Evolutionary conservation across 2,113 vertebrate species (phyloP).

Genomic region (Percina caprodes): DNA sequence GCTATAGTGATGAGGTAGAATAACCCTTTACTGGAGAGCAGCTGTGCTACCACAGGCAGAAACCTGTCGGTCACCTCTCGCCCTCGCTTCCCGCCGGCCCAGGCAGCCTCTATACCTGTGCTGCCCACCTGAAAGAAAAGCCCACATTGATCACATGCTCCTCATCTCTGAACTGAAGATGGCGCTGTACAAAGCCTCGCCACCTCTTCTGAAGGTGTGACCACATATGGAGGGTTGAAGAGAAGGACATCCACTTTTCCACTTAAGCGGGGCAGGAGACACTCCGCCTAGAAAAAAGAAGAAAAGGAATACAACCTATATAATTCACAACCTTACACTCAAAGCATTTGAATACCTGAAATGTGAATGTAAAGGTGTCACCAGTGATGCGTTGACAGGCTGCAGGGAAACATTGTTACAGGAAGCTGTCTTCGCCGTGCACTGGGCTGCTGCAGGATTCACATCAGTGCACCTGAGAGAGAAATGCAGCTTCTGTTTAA

Average conservation of each 20-base stretch:
- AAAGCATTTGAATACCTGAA: not conserved
- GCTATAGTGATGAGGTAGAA: slow-evolving; percentile 92
- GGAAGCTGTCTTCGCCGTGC: slow-evolving; percentile 88
- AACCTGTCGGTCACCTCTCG: slow-evolving; percentile 93
- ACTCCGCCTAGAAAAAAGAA: slow-evolving; percentile 80
- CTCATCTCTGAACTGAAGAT: not conserved
- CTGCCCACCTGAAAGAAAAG: slow-evolving; percentile 84
- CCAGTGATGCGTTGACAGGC: slow-evolving; percentile 92
- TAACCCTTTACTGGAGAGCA: slow-evolving; percentile 88
- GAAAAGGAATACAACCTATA: no score
- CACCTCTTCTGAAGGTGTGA: slow-evolving; percentile 95
- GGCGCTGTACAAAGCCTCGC: no score
- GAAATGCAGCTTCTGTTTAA: slow-evolving; percentile 1
- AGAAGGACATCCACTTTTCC: slow-evolving; percentile 93
- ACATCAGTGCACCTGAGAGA: slow-evolving; percentile 92
- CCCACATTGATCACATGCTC: not conserved
- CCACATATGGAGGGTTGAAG: slow-evolving; percentile 97
- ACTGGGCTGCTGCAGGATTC: slow-evolving; percentile 89
- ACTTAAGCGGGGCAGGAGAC: slow-evolving; percentile 87
- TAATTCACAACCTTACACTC: rapidly evolving
- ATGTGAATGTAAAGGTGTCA: slow-evolving; percentile 68
- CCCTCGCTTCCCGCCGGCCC: slow-evolving; percentile 93
- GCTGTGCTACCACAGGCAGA: slow-evolving; percentile 86
- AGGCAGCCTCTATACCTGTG: slow-evolving; percentile 90
- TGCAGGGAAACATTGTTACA: slow-evolving; percentile 88